Evolutionary conservation across 2,797 vertebrate species (phyloP), one percentile per base, ranked within the genome.

Genomic region (Nothura maculosa): DNA sequence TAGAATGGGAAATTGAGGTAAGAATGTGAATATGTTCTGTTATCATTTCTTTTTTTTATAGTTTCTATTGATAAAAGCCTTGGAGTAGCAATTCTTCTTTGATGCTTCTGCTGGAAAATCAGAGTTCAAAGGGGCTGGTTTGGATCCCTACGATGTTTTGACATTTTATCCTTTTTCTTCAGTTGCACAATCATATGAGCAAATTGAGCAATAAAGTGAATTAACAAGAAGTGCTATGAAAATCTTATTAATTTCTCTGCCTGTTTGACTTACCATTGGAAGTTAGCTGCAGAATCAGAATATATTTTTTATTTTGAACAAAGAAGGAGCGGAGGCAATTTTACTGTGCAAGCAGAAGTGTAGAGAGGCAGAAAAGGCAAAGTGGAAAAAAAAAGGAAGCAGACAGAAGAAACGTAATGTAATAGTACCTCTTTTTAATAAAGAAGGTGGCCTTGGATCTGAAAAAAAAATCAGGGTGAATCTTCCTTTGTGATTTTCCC

Each of bases 81-180:
- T 55, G 72, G 58, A 92, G 77, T 90, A 80, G 90, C 64, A 94
- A 85, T 81, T 77, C 69, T 57, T 85, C 82, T 94, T 90, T 79
- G 85, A 90, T 85, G 78, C 62, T 70, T 87, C 61, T 96, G 72
- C 81, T 95, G 85, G 90, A 93, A 90, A 94, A 92, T 94, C 77
- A 86, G 67, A 86, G 82, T 94, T 94, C 85, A 94, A 95, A 95
- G 86, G 67, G 68, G 78, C 45, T 88, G 60, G 57, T 85, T 92
- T 80, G 57, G 62, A 80, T 76, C 60, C 62, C 40, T 72, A 85
- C 67, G 85, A 64, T 34, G 58, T 67, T 64, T n/a, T 88, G 94
- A 82, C 78, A 90, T 73, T 93, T 91, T 74, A 86, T 91, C 78
- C 73, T 48, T 74, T 85, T 88, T 87, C 73, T 91, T 94, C 34